Evolutionary conservation across 2,113 vertebrate species (phyloP).

Genomic region (Eptesicus fuscus): DNA sequence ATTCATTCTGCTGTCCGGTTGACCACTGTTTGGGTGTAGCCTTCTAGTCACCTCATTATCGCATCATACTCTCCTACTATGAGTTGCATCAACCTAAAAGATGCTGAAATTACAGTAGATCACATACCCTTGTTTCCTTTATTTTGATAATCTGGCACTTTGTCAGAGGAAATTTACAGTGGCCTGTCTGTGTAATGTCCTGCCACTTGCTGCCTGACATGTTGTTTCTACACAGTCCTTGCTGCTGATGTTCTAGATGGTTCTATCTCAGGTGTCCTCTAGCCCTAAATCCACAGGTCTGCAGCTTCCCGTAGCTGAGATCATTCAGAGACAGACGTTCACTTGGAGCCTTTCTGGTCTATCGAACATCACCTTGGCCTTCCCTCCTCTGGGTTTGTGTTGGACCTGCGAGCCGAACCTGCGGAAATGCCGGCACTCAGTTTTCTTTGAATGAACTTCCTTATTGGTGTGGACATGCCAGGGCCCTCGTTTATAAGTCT

Average conservation of each 20-base stretch:
- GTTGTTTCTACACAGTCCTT: neutral
- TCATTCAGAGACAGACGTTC: neutral
- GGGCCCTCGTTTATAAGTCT: constrained; percentile 11
- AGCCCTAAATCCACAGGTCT: neutral
- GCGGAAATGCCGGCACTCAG: constrained; percentile 18
- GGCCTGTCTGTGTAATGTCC: neutral
- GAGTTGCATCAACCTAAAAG: neutral
- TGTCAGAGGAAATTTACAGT: neutral
- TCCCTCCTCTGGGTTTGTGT: constrained; percentile 30
- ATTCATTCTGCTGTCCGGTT: neutral
- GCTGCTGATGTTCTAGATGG: neutral
- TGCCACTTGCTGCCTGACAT: neutral
- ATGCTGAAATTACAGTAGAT: neutral
- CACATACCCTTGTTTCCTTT: neutral
- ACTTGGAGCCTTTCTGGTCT: neutral
- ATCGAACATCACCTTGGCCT: constrained; percentile 11
- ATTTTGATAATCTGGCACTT: neutral
- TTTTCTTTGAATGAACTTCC: constrained; percentile 59
- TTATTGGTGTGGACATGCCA: constrained; percentile 5
- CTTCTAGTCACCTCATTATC: neutral
- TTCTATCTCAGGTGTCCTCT: neutral
- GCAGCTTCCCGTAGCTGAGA: neutral
- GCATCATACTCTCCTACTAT: neutral
- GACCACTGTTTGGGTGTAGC: neutral
- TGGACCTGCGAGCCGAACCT: constrained; percentile 34